phyloP scores from a whole-genome alignment of 2,113 vertebrate genomes.

The Dipodomys ordii region DNA sequence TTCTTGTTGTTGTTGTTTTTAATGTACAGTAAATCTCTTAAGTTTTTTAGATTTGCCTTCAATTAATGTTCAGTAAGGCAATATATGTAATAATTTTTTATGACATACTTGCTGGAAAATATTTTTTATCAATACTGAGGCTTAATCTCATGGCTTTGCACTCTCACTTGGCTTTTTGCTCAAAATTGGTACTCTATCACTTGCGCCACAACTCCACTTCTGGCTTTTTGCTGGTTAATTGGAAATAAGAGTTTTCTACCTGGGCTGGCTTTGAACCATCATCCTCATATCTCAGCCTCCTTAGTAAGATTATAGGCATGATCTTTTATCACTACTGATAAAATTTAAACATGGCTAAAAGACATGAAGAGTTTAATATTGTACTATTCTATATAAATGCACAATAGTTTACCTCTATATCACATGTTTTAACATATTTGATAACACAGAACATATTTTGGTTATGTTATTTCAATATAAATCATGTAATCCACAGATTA shows the following conservation, averaged over 20 bases:
- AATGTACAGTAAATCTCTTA: background rate
- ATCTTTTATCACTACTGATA: background rate
- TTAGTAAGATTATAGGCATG: too few species aligned
- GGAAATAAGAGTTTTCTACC: too few species aligned
- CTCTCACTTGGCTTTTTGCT: too few species aligned
- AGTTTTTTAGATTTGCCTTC: background rate
- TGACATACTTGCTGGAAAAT: background rate
- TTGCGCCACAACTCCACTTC: too few species aligned
- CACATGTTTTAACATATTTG: background rate
- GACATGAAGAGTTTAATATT: background rate
- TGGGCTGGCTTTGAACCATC: too few species aligned
- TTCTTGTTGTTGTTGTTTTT: too few species aligned
- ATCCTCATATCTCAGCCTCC: too few species aligned
- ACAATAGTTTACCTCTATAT: background rate
- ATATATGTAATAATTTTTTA: background rate
- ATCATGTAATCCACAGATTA: slow-evolving; percentile 3
- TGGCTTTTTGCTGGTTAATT: too few species aligned
- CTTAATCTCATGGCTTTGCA: too few species aligned
- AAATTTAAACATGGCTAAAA: slow-evolving; percentile 8
- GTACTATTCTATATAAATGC: background rate
- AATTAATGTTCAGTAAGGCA: background rate
- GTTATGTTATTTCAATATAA: slow-evolving; percentile 8
- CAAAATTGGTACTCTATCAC: too few species aligned
- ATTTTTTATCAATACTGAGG: too few species aligned
- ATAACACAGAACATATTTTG: background rate